Percentiles rank a stretch among this genome's conserved stretches.
These are phyloP conservation scores for Whitmania pigra DNA, from an alignment of 1,140 invertebrate species.

Conservation along the genomic window DNA sequence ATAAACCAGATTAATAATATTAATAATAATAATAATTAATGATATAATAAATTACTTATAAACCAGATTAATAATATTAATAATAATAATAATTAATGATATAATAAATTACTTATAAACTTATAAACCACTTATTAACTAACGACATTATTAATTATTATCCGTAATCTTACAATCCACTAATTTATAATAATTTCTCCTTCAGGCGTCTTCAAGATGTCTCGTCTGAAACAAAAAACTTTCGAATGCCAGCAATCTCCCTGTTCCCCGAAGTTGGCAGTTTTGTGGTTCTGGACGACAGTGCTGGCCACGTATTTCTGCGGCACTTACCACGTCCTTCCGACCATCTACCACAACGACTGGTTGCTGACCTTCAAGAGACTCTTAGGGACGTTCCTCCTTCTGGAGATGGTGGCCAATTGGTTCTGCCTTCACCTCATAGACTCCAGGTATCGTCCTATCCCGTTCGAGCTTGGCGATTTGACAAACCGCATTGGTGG, in stretches of 20 bases:
- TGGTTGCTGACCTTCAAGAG: constrained; percentile 2
- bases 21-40: too few relatives aligned
- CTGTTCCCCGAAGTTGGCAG: constrained; percentile 8
- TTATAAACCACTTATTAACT: too few relatives aligned
- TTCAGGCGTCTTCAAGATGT: background rate
- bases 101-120: too few relatives aligned
- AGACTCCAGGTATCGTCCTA: constrained; percentile 15
- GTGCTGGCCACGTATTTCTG: constrained; percentile 15
- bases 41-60: too few relatives aligned
- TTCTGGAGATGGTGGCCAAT: constrained; percentile 20
- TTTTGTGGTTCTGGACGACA: constrained; percentile 25
- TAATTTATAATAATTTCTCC: too few relatives aligned
- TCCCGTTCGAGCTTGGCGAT: too few relatives aligned
- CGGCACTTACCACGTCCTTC: constrained; percentile 22
- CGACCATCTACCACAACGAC: constrained; percentile 17
- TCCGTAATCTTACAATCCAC: too few relatives aligned
- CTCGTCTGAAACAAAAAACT: background rate
- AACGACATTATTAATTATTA: too few relatives aligned
- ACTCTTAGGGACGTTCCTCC: constrained; percentile 10
- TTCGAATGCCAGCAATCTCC: background rate
- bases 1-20: too few relatives aligned
- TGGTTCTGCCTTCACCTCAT: constrained; percentile 21
- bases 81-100: too few relatives aligned
- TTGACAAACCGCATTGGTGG: constrained; percentile 2
- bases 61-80: too few relatives aligned